These are phyloP conservation scores for Thera britannica DNA, from an alignment of 2,888 invertebrate species.

Conservation along the genomic window DNA sequence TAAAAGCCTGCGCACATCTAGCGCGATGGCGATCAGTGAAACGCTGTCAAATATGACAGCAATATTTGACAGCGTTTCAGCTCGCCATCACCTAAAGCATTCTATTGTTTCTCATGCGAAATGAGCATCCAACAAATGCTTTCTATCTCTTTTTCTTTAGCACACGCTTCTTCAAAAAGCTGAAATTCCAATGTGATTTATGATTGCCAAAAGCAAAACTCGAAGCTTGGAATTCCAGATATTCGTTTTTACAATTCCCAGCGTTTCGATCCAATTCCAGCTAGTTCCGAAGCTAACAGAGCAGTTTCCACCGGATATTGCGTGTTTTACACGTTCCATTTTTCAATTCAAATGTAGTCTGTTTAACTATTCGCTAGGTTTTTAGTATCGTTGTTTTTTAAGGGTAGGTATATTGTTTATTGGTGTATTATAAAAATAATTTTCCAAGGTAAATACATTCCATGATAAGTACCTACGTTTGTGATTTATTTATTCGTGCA, in stretches of 20 bases:
- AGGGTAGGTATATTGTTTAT: constrained; percentile 14
- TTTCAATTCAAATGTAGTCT: constrained; percentile 33
- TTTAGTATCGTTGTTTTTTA: constrained; percentile 13
- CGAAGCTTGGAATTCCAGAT: constrained; percentile 26
- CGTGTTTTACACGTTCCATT: constrained; percentile 38
- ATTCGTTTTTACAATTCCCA: constrained; percentile 32
- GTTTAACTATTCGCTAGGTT: constrained; percentile 25
- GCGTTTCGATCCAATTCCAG: constrained; percentile 33
- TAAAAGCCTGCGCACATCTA: too few species aligned
- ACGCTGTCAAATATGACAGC: too few species aligned
- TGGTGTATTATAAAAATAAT: constrained; percentile 1
- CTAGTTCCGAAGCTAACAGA: constrained; percentile 34
- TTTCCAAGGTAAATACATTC: background rate
- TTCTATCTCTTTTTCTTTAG: background rate
- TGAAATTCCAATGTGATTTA: constrained; percentile 28
- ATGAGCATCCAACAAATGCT: background rate
- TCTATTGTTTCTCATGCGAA: background rate
- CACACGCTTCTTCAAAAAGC: constrained; percentile 8
- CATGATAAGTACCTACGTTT: background rate
- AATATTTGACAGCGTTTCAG: too few species aligned
- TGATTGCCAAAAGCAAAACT: constrained; percentile 20
- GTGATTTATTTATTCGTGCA: constrained; percentile 5
- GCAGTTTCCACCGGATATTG: constrained; percentile 38
- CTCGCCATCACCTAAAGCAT: too few species aligned
- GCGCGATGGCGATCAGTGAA: too few species aligned